A percentile compares a stretch with the other conserved stretches of the same genome.
These are phyloP conservation scores for Tribolium freemani DNA, from an alignment of 2,888 invertebrate genomes.

Conservation along the genomic window DNA sequence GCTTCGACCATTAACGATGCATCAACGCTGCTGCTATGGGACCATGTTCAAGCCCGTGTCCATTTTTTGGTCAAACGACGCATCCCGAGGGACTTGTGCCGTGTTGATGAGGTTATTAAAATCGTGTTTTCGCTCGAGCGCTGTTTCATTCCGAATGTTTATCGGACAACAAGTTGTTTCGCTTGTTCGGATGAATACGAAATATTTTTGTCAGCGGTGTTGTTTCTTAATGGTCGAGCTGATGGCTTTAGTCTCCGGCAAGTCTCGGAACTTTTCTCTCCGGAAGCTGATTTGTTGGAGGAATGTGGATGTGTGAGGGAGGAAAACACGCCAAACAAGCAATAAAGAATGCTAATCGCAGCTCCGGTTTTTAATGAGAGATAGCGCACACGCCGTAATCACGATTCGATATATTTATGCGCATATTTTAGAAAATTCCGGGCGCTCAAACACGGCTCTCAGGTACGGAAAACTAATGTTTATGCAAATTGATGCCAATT, in stretches of 20 bases:
- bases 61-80: conserved; percentile 18
- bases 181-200: background rate
- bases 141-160: conserved; percentile 12
- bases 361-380: conserved; percentile 23
- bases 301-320: background rate
- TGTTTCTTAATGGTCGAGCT: background rate
- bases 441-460: conserved; percentile 35
- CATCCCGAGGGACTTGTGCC: conserved; percentile 2
- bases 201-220: background rate
- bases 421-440: conserved; percentile 42
- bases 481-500: conserved; percentile 39
- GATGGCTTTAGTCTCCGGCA: conserved; percentile 2
- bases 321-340: conserved; percentile 25
- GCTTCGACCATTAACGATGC: conserved; percentile 15
- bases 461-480: conserved; percentile 42
- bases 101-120: conserved; percentile 25
- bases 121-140: conserved; percentile 4
- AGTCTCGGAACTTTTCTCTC: conserved; percentile 13
- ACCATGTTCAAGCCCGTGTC: background rate
- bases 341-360: conserved; percentile 34
- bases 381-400: conserved; percentile 33
- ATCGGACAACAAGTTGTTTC: conserved; percentile 2
- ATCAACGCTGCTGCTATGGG: conserved; percentile 1
- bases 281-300: conserved; percentile 7
- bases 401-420: conserved; percentile 42